Evolutionary conservation across 2,797 vertebrate species (phyloP).

Genomic region (Lemur catta): DNA sequence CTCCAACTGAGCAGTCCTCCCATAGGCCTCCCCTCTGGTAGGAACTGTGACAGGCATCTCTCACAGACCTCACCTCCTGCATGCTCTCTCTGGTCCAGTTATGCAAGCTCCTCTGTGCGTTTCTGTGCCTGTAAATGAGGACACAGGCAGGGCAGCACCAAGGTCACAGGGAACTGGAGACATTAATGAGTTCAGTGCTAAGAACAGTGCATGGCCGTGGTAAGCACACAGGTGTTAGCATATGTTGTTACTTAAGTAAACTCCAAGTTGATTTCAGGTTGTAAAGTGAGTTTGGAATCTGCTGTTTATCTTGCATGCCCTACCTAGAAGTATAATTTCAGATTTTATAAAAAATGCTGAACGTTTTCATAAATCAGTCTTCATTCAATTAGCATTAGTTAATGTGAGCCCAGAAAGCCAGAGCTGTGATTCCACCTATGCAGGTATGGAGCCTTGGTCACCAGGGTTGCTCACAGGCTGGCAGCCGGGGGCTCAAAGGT

Average conservation of each 20-base stretch:
- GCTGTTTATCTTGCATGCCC: not conserved
- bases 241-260: not conserved
- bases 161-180: not conserved
- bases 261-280: too few species aligned
- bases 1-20: not conserved
- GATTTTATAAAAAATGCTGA: fast-evolving
- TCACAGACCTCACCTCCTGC: not conserved
- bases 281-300: not conserved
- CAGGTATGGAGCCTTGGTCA: not conserved
- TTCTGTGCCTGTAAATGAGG: too few species aligned
- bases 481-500: not conserved
- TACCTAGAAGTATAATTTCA: not conserved
- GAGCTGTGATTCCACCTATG: not conserved
- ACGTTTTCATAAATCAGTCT: not conserved
- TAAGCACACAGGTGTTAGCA: too few species aligned
- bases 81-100: too few species aligned
- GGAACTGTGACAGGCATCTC: not conserved
- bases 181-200: not conserved
- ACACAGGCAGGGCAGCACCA: too few species aligned
- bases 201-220: not conserved
- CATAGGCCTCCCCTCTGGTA: fast-evolving
- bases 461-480: not conserved
- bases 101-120: too few species aligned
- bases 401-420: not conserved
- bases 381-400: not conserved